Conservation (phyloP, 2,888 invertebrate genomes). For the Drosophila neotestacea region DNA sequence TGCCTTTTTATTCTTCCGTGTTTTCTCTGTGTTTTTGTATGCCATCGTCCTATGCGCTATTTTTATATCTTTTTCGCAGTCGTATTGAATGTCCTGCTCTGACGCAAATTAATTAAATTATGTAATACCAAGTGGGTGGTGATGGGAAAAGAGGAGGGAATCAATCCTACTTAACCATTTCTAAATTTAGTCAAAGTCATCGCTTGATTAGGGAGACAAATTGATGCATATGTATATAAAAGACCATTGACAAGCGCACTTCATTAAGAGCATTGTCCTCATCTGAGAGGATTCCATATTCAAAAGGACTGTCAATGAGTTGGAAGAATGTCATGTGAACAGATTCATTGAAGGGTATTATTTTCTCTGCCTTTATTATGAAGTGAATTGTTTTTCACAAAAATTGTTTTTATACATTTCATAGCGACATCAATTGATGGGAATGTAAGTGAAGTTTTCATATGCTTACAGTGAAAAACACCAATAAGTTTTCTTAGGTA, state of each 20-base stretch:
- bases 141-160: not conserved
- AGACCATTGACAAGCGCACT: constrained; percentile 12
- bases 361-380: not conserved
- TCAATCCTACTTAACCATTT: constrained; percentile 35
- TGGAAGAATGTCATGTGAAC: not conserved
- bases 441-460: not conserved
- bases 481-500: not conserved
- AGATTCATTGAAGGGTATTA: not conserved
- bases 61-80: constrained; percentile 54
- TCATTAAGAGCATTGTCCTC: constrained; percentile 20
- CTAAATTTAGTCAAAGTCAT: constrained; percentile 53
- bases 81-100: constrained; percentile 75
- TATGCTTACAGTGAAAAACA: not conserved
- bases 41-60: constrained; percentile 36
- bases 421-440: not conserved
- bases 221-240: constrained; percentile 7
- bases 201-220: constrained; percentile 17
- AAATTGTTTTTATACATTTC: not conserved
- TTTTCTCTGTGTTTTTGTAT: not conserved
- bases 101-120: constrained; percentile 78
- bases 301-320: not conserved
- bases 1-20: constrained; percentile 21
- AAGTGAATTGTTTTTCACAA: not conserved
- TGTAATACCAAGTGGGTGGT: constrained; percentile 35
- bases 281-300: constrained; percentile 3